Percentiles rank a stretch among this genome's conserved stretches.
These are phyloP conservation scores for Nephrocerus scutellatus DNA, from an alignment of 2,888 invertebrate genomes.

Conservation along the genomic window DNA sequence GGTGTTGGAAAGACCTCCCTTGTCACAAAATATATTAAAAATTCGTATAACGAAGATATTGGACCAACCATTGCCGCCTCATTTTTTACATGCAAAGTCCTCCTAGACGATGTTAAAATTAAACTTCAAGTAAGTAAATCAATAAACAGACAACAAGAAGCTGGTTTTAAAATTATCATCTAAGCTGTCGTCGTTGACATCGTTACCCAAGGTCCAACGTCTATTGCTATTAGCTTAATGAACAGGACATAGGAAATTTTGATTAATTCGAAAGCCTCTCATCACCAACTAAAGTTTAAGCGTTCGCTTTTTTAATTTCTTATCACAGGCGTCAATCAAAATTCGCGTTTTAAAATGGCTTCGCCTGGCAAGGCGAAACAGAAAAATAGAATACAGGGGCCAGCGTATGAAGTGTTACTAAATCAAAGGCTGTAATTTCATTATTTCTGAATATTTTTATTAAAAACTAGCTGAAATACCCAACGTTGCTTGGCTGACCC, in stretches of 20 bases:
- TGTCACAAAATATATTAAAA: constrained; percentile 72
- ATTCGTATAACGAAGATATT: constrained; percentile 65
- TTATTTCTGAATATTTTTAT: too few species aligned
- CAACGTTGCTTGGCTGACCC: too few species aligned
- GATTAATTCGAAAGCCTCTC: constrained; percentile 21
- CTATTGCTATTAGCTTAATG: constrained; percentile 25
- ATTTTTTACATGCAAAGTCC: constrained; percentile 80
- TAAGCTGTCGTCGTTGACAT: constrained; percentile 5
- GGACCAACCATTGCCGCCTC: constrained; percentile 85
- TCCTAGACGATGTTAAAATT: constrained; percentile 61
- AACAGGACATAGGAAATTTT: constrained; percentile 23
- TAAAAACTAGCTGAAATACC: too few species aligned
- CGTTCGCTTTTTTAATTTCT: too few species aligned
- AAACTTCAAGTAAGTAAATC: constrained; percentile 62
- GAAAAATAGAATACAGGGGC: too few species aligned
- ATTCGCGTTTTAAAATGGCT: too few species aligned
- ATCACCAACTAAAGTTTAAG: neutral
- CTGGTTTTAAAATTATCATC: neutral
- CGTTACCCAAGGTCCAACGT: constrained; percentile 1
- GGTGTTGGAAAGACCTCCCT: constrained; percentile 89
- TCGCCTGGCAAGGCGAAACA: too few species aligned
- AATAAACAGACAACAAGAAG: constrained; percentile 7
- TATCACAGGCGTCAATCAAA: too few species aligned
- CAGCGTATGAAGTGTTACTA: too few species aligned
- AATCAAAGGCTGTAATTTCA: too few species aligned